Evolutionary conservation across 2,797 vertebrate species (phyloP).

Genomic region (Clarias fuscus): DNA sequence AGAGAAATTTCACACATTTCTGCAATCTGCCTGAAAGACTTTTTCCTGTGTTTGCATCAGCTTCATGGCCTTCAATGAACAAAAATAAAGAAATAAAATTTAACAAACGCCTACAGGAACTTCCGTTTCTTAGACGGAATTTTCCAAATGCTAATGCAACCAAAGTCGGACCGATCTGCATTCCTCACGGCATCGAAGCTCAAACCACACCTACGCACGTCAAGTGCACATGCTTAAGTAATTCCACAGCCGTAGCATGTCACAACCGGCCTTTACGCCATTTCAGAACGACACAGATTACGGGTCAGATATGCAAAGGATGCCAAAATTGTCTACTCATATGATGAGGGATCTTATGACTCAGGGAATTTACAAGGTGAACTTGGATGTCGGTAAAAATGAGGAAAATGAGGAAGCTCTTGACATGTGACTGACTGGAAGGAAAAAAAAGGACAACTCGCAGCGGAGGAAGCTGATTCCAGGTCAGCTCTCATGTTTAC

Average conservation of each 20-base stretch:
- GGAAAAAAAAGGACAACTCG: not conserved
- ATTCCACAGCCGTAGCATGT: not conserved
- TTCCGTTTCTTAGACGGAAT: not conserved
- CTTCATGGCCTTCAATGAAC: not conserved
- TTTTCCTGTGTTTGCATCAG: conserved; percentile 14
- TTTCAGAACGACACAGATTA: conserved; percentile 37
- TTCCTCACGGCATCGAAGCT: conserved; percentile 35
- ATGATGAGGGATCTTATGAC: conserved; percentile 37
- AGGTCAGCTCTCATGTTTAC: not conserved
- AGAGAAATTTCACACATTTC: conserved; percentile 13
- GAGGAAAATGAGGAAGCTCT: not conserved
- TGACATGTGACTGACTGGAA: too few species aligned
- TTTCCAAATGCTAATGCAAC: not conserved
- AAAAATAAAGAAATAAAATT: not conserved
- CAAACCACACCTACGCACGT: not conserved
- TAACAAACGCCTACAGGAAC: not conserved
- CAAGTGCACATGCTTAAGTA: not conserved
- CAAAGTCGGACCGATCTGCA: not conserved
- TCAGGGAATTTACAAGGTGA: conserved; percentile 24
- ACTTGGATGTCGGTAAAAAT: not conserved
- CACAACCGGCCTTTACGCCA: conserved; percentile 30
- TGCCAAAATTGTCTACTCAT: not conserved
- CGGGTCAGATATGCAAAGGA: too few species aligned
- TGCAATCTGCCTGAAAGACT: not conserved
- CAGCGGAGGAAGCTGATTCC: not conserved